Evolutionary conservation across 2,113 vertebrate genomes (phyloP), one percentile per base, ranked within the genome.

Genomic region (Guaruba guarouba): DNA sequence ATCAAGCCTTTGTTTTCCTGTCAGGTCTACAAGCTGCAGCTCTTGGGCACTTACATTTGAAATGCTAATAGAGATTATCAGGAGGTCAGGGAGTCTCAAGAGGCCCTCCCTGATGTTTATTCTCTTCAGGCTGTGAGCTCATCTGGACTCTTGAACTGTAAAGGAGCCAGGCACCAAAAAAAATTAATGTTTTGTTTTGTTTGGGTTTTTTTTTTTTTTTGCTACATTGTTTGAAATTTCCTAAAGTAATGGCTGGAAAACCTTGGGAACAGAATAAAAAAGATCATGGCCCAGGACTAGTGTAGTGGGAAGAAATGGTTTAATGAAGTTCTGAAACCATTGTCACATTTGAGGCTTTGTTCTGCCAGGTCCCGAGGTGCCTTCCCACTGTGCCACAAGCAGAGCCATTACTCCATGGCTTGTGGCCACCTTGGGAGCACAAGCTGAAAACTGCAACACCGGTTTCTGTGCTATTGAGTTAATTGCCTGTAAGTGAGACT

Each of bases 21-120:
- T 92, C 89, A 91, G 11, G 11, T 93, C 71, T 3, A 9, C 92
- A 86, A 67, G 68, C 31, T 29, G 80, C 68, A 92, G 64, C 92
- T 77, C 66, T 54, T 83, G 63, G 90, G 67, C 25, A 39, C 71
- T 86, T 78, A 29, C 31, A 88, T 96, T 96, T 96, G 95, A 96
- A 96, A 94, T 96, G 95, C 93, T 95, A 96, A 96, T 91, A 68
- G 86, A 86, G 93, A 96, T 95, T 96, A 96, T 94, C 90, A 57
- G 67, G 81, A 91, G 88, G 80, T 94, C 95, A 94, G n/a, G 44
- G 66, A 88, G 62, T 44, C 77, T 63, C 61, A 23, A 9, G 68
- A 92, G 48, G 27, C 69, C 33, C 51, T 59, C 73, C 33, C 68
- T 90, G 39, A 82, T 52, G 69, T 96, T 88, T 93, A 17, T 25